Percentiles rank a stretch among this genome's conserved stretches.
Evolutionary conservation across 1,140 invertebrate species (phyloP).

Genomic region (Araneus ventricosus): DNA sequence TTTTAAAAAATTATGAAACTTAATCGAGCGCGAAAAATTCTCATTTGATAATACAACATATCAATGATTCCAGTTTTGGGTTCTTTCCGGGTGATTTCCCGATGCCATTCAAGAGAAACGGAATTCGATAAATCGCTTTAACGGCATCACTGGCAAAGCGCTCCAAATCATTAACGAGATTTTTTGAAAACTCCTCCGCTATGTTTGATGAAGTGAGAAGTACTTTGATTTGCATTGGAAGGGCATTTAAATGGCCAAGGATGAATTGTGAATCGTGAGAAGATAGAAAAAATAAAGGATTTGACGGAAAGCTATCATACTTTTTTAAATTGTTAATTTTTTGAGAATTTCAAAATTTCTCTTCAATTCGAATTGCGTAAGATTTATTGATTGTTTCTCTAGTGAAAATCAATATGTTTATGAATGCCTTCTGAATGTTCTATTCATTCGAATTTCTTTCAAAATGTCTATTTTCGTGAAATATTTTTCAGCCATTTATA

Average conservation of each 20-base stretch:
- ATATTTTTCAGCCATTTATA: not conserved
- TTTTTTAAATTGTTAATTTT: not conserved
- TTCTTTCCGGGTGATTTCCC: constrained; percentile 55
- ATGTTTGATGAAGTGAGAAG: constrained; percentile 61
- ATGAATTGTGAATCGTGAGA: constrained; percentile 28
- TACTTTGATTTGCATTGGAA: constrained; percentile 57
- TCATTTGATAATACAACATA: constrained; percentile 45
- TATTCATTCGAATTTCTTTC: not conserved
- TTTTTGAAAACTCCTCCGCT: constrained; percentile 40
- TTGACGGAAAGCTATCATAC: not conserved
- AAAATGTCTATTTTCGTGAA: not conserved
- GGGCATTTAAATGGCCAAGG: constrained; percentile 42
- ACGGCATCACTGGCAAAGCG: not conserved
- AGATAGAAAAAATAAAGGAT: not conserved
- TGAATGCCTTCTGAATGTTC: not conserved
- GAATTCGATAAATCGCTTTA: constrained; percentile 64
- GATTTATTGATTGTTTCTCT: constrained; percentile 8
- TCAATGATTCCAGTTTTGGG: constrained; percentile 48
- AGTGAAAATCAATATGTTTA: not conserved
- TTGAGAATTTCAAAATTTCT: not conserved
- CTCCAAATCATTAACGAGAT: constrained; percentile 25
- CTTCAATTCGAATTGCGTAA: not conserved
- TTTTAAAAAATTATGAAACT: constrained; percentile 54
- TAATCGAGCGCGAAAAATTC: constrained; percentile 36
- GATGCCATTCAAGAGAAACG: constrained; percentile 58